phyloP scores from a whole-genome alignment of 2,888 invertebrate genomes.

The Harpalus rufipes region DNA sequence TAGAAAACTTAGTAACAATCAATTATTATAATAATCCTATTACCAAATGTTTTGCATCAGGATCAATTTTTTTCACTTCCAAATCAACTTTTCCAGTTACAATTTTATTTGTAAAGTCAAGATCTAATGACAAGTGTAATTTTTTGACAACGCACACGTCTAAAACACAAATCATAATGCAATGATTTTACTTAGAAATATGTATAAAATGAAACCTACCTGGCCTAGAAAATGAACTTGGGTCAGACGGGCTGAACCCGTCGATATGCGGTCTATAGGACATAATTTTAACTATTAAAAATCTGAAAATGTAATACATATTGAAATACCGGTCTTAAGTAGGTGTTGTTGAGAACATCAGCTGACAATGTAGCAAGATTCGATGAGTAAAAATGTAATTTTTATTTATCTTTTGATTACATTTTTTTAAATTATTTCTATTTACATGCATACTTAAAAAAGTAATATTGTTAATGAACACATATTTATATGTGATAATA shows the following conservation, averaged over 20 bases:
- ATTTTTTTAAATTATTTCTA: constrained; percentile 30
- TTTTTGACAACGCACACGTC: constrained; percentile 84
- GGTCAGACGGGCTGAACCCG: constrained; percentile 86
- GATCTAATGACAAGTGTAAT: constrained; percentile 82
- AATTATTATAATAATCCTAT: constrained; percentile 74
- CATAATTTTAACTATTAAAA: not conserved
- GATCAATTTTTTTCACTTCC: constrained; percentile 80
- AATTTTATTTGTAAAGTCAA: constrained; percentile 85
- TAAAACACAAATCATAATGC: constrained; percentile 75
- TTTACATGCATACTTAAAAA: constrained; percentile 34
- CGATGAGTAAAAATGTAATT: constrained; percentile 35
- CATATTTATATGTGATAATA: constrained; percentile 20
- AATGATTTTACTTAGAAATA: constrained; percentile 32
- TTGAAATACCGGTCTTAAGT: constrained; percentile 23
- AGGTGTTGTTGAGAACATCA: not conserved
- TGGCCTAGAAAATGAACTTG: constrained; percentile 90
- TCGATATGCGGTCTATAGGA: constrained; percentile 29
- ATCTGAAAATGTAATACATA: constrained; percentile 37
- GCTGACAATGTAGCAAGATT: constrained; percentile 19
- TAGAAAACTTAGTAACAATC: constrained; percentile 68
- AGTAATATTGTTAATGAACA: constrained; percentile 20
- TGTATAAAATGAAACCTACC: constrained; percentile 77
- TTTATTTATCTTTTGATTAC: constrained; percentile 36
- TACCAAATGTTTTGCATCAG: constrained; percentile 81
- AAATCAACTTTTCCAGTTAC: constrained; percentile 85